Evolutionary conservation across 2,797 vertebrate species (phyloP).

Genomic region (Atherinosoma microstoma): DNA sequence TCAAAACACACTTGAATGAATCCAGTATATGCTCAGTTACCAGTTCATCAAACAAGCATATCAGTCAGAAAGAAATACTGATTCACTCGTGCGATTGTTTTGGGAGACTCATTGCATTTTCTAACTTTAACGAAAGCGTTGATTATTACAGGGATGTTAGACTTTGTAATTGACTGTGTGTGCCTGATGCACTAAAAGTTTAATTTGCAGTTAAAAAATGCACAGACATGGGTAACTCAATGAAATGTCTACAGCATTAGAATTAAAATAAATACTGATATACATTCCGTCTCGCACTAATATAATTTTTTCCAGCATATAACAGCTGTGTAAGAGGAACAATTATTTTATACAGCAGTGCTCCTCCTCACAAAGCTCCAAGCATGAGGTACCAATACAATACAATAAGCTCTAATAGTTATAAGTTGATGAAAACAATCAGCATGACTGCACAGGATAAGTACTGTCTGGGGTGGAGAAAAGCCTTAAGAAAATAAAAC

Average conservation of each 20-base stretch:
- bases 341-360: slow-evolving; percentile 58
- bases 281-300: slow-evolving; percentile 26
- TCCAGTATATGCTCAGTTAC: too few relatives aligned
- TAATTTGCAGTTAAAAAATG: slow-evolving; percentile 3
- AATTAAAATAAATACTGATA: slow-evolving; percentile 63
- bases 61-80: too few relatives aligned
- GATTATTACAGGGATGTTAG: background rate
- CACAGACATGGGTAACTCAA: slow-evolving; percentile 5
- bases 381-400: slow-evolving; percentile 73
- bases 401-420: slow-evolving; percentile 48
- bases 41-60: too few relatives aligned
- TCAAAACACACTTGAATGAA: too few relatives aligned
- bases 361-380: slow-evolving; percentile 65
- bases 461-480: slow-evolving; percentile 27
- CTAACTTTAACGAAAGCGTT: too few relatives aligned
- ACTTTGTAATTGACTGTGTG: background rate
- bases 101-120: too few relatives aligned
- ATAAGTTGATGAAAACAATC: slow-evolving; percentile 51
- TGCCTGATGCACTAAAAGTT: slow-evolving; percentile 3
- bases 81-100: too few relatives aligned
- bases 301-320: slow-evolving; percentile 76
- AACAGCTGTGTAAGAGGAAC: slow-evolving; percentile 58
- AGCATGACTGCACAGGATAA: slow-evolving; percentile 24
- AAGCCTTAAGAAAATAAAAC: background rate
- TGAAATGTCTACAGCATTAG: slow-evolving; percentile 25